Evolutionary conservation across 2,797 vertebrate genomes (phyloP).

Genomic region (Ammospiza maritima): DNA sequence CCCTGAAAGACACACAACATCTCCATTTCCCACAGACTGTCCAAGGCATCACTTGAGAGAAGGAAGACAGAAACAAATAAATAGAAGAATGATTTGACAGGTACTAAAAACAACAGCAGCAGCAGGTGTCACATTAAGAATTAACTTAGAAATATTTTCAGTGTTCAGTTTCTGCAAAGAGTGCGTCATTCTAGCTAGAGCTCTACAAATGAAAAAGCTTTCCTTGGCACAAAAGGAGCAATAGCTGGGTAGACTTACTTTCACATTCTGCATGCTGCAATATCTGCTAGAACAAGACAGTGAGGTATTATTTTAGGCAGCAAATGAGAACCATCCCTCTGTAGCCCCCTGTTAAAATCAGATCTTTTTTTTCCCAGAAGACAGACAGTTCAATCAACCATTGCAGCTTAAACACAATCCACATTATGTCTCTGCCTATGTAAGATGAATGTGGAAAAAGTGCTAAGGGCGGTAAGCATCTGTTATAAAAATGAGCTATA

Average conservation of each 20-base stretch:
- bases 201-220: background rate
- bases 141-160: background rate
- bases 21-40: background rate
- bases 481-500: conserved; percentile 17
- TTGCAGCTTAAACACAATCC: conserved; percentile 12
- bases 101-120: background rate
- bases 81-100: background rate
- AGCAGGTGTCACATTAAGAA: background rate
- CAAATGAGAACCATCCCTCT: conserved; percentile 2
- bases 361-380: background rate
- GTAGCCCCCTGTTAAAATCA: conserved; percentile 14
- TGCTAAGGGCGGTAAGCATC: background rate
- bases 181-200: background rate
- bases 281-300: conserved; percentile 27
- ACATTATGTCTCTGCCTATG: background rate
- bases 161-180: background rate
- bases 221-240: background rate
- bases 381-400: conserved; percentile 12
- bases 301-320: conserved; percentile 46
- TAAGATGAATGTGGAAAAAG: background rate
- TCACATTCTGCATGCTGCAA: conserved; percentile 15
- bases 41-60: background rate
- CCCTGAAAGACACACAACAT: background rate
- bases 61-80: background rate
- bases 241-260: conserved; percentile 4